Base-by-base conservation (phyloP, 2,888 invertebrate genomes). In the Drosophila melanosoma region DNA sequence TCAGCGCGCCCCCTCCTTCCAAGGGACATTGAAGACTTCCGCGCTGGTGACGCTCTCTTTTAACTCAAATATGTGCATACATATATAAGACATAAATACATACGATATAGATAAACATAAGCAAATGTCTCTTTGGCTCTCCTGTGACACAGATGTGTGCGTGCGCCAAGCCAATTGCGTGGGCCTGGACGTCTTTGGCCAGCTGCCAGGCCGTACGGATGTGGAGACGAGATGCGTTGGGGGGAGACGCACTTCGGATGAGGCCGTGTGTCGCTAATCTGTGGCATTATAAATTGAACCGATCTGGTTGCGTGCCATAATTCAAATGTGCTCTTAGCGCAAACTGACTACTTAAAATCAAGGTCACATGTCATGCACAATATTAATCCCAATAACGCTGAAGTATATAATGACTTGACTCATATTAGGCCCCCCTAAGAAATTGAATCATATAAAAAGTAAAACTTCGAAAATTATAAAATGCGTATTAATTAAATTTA, bases 1-100 rank as follows among this genome's bases (percentile, higher is more conserved):
- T 33, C 23, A 68, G 64, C 23, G 5, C 36, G 36, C 36, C 10
- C 59, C 48, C 67, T 68, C 70, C 67, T 65, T 68, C 60, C 20
- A 58, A 64, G 61, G 68, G 64, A 71, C 49, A 64, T 33, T 38
- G 51, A 64, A 56, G 38, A 79, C 82, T 86, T 83, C 86, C 87
- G 82, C 54, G 82, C 86, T 70, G 73, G 74, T 85, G 84, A 84
- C 84, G 84, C 86, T 86, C 80, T 75, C 61, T 65, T 60, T 53
- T 26, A 54, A 61, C 52, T 26, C 1, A 45, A 32, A 53, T 62
- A 62, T 53, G 32, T 32, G 36, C 38, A 54, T 12, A n/a, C 12
- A 62, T 49, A 49, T 29, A 51, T 17, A 48, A 33, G 29, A 4
- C 48, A 23, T 26, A 54, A 23, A n/a, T 62, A 15, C 40, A 3